Conservation (phyloP, 2,113 vertebrate species). For the Grammomys dolichurus region DNA sequence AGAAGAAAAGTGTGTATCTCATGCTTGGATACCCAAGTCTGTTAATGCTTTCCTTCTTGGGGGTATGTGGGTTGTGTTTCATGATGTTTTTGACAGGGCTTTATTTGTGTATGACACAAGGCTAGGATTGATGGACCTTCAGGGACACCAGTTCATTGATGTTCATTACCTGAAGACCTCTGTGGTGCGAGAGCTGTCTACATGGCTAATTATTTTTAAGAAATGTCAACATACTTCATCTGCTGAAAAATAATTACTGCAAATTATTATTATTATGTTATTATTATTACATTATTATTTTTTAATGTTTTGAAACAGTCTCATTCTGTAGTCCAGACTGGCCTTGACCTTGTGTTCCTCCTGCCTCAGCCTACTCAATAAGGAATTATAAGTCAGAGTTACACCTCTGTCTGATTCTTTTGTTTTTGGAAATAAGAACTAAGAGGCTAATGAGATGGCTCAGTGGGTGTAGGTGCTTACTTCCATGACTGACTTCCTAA, state of each 20-base stretch:
- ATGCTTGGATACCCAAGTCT: neutral
- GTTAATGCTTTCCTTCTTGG: neutral
- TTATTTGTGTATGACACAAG: neutral
- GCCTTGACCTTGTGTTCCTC: neutral
- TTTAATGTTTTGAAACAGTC: neutral
- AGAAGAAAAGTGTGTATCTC: neutral
- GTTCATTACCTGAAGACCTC: neutral
- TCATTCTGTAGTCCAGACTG: neutral
- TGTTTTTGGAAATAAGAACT: conserved; percentile 55
- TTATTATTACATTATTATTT: too few relatives aligned
- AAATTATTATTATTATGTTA: neutral
- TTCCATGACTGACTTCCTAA: neutral
- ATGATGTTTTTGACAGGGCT: neutral
- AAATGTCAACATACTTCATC: conserved; percentile 55
- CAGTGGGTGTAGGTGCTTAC: too few relatives aligned
- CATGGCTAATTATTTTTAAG: neutral
- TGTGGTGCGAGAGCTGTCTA: neutral
- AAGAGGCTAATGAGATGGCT: neutral
- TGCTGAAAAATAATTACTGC: conserved; percentile 9
- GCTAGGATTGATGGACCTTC: neutral
- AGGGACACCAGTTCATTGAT: neutral
- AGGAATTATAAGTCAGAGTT: neutral
- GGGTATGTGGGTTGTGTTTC: neutral
- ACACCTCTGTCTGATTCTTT: neutral
- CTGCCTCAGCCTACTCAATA: neutral